These are phyloP conservation scores for Paramuricea clavata DNA, from an alignment of 92 coral and sea anemone genomes.

Conservation along the genomic window DNA sequence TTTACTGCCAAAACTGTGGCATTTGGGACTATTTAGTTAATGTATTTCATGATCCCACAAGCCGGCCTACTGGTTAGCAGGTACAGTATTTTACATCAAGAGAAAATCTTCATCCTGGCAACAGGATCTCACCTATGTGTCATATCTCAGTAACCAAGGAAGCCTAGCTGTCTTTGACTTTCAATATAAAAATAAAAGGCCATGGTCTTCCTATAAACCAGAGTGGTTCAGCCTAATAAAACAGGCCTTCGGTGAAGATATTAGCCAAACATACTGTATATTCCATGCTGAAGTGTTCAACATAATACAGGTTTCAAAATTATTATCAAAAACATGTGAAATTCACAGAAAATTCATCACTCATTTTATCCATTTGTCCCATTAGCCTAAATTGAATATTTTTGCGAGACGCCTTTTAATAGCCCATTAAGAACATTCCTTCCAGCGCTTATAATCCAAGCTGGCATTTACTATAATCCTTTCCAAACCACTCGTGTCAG, in stretches of 20 bases:
- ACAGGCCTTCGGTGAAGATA: too few species aligned
- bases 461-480: not conserved
- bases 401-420: not conserved
- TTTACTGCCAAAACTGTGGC: too few species aligned
- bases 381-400: not conserved
- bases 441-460: slow-evolving; percentile 4
- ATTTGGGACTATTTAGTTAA: not conserved
- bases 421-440: slow-evolving; percentile 1
- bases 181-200: too few species aligned
- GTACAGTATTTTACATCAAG: not conserved
- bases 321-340: not conserved
- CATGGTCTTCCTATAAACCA: too few species aligned
- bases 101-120: too few species aligned
- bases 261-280: not conserved
- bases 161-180: too few species aligned
- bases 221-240: too few species aligned
- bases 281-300: not conserved
- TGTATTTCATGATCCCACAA: not conserved
- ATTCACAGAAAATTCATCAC: not conserved
- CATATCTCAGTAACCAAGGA: too few species aligned
- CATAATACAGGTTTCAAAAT: not conserved
- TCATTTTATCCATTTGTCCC: not conserved
- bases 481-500: not conserved
- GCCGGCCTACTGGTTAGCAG: not conserved
- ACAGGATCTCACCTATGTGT: too few species aligned